Conservation (phyloP, 2,113 vertebrate genomes). For the Aix galericulata region DNA sequence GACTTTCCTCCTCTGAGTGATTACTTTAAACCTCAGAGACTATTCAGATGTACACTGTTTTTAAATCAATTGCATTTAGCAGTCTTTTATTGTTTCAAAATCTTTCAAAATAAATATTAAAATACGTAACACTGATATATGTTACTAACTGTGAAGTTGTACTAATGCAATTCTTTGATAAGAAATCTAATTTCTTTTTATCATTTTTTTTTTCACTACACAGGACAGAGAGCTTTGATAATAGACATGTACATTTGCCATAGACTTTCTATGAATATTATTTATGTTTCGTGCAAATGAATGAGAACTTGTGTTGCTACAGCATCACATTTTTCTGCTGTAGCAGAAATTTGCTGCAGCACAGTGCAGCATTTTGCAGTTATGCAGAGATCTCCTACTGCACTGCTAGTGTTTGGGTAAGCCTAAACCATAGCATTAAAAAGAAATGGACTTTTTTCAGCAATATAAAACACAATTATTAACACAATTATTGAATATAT, state of each 20-base stretch:
- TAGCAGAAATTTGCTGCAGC: conserved; percentile 1
- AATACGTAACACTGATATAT: background rate
- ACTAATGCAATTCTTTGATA: background rate
- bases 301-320: background rate
- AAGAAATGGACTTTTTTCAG: background rate
- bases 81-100: background rate
- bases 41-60: background rate
- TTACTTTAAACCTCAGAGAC: background rate
- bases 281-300: background rate
- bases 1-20: background rate
- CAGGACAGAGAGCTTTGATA: background rate
- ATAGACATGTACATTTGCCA: background rate
- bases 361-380: conserved; percentile 15
- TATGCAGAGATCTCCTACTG: background rate
- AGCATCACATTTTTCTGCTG: background rate
- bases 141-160: background rate
- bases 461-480: too few relatives aligned
- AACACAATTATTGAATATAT: background rate
- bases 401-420: background rate
- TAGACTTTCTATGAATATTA: background rate
- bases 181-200: background rate
- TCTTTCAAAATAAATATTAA: background rate
- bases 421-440: background rate
- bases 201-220: background rate
- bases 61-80: background rate